Base-by-base conservation (phyloP, 2,113 vertebrate species). In the Chaetodon trifascialis region DNA sequence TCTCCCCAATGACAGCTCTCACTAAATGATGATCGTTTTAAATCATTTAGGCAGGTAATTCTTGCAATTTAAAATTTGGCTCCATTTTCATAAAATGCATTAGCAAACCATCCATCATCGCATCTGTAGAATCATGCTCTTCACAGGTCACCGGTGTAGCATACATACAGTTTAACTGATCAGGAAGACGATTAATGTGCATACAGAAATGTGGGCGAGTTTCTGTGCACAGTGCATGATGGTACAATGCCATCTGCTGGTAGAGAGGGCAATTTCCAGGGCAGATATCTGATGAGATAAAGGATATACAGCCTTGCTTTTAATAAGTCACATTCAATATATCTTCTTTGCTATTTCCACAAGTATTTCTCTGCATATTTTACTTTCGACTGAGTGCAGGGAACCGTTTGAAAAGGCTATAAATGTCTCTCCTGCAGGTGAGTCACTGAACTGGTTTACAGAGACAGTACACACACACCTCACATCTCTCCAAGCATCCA, bases 201-300 rank as follows among this genome's bases (percentile, higher is more conserved):
- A 73, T 51, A 72, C 56, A 73, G 56, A 51, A 4, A 40, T 49
- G 21, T 11, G 14, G 42, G n/a, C 49, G 21, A 11, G 7, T 65
- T 67, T 69, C 44, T 68, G 23, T 46, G 49, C 3, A 59, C 42
- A 9, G 55, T 87, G 51, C 12, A 34, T 90, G 89, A 76, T 81
- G 85, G 55, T 84, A 72, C 63, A 80, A 64, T 82, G 92, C 93
- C 94, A 94, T 91, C 94, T 94, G 86, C 87, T 93, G 93, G 93
- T 49, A 25, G n/a, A 80, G 3, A 58, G 46, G 16, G 62, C 42
- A 47, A 54, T 11, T 44, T 76, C 36, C 23, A 47, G 34, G 10
- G 55, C 55, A 55, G 30, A 77, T 42, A 47, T 58, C 7, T 25
- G 3, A 67, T 2, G 4, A 38, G 7, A 75, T 73, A 79, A 54